These are phyloP conservation scores for Pao palembangensis DNA, from an alignment of 2,113 vertebrate genomes.

Conservation along the genomic window DNA sequence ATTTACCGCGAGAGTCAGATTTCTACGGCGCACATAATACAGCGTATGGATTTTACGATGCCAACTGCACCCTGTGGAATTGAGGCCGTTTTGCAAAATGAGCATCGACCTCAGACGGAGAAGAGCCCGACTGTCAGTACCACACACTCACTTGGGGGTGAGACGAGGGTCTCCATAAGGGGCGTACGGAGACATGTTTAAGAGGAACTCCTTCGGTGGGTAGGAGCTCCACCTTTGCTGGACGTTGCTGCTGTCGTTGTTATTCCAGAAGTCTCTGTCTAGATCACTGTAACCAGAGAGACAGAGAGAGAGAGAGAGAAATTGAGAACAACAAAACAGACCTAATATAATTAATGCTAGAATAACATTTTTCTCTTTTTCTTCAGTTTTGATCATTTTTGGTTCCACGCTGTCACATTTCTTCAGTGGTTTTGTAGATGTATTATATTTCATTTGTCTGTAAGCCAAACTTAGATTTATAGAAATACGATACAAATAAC, in stretches of 20 bases:
- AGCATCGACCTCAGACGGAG: constrained; percentile 42
- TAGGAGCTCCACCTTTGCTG: constrained; percentile 99
- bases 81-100: constrained; percentile 6
- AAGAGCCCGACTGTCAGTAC: constrained; percentile 73
- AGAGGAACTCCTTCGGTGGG: constrained; percentile 98
- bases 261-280: constrained; percentile 99
- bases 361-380: not conserved
- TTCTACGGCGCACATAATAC: not conserved
- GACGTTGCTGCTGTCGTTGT: constrained; percentile 99
- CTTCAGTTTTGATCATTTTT: too few species aligned
- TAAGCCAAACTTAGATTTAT: constrained; percentile 13
- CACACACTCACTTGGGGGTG: constrained; percentile 99
- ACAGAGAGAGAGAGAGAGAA: constrained; percentile 47
- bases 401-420: too few species aligned
- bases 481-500: constrained; percentile 1
- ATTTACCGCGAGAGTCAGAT: constrained; percentile 4
- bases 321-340: constrained; percentile 1
- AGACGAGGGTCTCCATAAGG: constrained; percentile 98
- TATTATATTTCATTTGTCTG: not conserved
- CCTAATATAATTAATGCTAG: not conserved
- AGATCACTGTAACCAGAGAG: constrained; percentile 82
- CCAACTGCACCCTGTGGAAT: not conserved
- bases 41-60: not conserved
- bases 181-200: constrained; percentile 99
- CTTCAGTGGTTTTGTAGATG: not conserved